phyloP scores from a whole-genome alignment of 2,797 vertebrate genomes.

The Centroberyx gerrardi region DNA sequence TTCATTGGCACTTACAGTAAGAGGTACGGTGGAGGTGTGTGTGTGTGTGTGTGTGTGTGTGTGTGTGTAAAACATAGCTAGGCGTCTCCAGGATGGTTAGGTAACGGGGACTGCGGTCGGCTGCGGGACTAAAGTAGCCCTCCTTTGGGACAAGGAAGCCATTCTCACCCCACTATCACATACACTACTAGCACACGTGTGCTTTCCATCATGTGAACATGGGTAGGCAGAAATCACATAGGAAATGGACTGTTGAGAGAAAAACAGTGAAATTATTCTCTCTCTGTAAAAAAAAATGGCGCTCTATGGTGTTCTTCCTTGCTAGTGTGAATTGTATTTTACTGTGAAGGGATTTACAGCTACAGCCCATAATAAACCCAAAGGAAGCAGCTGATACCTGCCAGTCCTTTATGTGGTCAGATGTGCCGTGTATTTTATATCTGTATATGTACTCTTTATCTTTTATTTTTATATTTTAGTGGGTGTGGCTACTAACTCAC shows the following conservation, averaged over 20 bases:
- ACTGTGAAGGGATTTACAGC: not conserved
- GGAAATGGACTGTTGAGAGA: not conserved
- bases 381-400: too few relatives aligned
- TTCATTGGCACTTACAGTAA: not conserved
- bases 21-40: not conserved
- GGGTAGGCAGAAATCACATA: not conserved
- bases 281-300: not conserved
- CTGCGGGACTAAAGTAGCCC: not conserved
- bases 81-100: constrained; percentile 14
- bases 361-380: too few relatives aligned
- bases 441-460: too few relatives aligned
- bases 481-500: too few relatives aligned
- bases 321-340: not conserved
- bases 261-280: not conserved
- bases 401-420: too few relatives aligned
- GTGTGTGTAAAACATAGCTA: not conserved
- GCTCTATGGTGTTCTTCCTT: too few relatives aligned
- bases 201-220: constrained; percentile 2
- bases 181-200: not conserved
- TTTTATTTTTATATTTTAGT: too few relatives aligned
- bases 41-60: constrained; percentile 10
- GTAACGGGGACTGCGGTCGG: not conserved
- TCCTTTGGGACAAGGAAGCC: not conserved
- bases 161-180: constrained; percentile 1
- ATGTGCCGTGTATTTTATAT: too few relatives aligned